Percentiles rank a stretch among this genome's conserved stretches.
Evolutionary conservation across 2,797 vertebrate genomes (phyloP).

Genomic region (Macropus fuliginosus): DNA sequence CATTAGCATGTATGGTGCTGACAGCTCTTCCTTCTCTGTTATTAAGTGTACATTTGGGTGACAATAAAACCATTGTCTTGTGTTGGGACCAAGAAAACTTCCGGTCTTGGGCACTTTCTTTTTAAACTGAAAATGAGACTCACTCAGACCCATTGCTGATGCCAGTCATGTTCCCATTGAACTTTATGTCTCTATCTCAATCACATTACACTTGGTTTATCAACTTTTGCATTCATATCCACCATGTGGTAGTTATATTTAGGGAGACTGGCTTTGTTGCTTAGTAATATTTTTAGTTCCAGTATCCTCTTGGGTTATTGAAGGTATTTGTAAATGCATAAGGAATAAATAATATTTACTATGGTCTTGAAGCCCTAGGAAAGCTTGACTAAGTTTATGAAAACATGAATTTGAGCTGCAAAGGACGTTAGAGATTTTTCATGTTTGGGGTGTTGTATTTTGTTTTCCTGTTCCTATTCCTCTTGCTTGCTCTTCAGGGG

Average conservation of each 20-base stretch:
- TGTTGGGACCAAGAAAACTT: conserved; percentile 1
- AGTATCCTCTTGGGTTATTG: neutral
- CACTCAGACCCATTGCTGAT: neutral
- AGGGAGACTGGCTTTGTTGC: conserved; percentile 4
- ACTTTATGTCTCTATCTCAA: neutral
- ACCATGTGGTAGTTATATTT: neutral
- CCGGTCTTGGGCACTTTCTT: conserved; percentile 13
- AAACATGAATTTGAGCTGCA: neutral
- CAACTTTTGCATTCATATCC: conserved; percentile 7
- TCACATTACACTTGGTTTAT: conserved; percentile 12
- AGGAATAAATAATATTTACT: conserved; percentile 8
- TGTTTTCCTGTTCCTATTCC: conserved; percentile 2
- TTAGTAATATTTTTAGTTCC: conserved; percentile 28
- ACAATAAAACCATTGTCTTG: conserved; percentile 29
- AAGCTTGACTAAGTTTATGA: conserved; percentile 12
- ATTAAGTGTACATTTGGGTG: conserved; percentile 57
- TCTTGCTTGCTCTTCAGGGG: conserved; percentile 12
- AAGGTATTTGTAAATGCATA: neutral
- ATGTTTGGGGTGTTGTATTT: neutral
- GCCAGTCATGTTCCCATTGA: neutral
- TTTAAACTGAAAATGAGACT: conserved; percentile 37
- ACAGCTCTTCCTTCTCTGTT: conserved; percentile 71
- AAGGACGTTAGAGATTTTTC: neutral
- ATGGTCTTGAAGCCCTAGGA: neutral
- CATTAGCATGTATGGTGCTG: conserved; percentile 60